Evolutionary conservation across 2,888 invertebrate genomes (phyloP).

Genomic region (Agriopis leucophaearia): DNA sequence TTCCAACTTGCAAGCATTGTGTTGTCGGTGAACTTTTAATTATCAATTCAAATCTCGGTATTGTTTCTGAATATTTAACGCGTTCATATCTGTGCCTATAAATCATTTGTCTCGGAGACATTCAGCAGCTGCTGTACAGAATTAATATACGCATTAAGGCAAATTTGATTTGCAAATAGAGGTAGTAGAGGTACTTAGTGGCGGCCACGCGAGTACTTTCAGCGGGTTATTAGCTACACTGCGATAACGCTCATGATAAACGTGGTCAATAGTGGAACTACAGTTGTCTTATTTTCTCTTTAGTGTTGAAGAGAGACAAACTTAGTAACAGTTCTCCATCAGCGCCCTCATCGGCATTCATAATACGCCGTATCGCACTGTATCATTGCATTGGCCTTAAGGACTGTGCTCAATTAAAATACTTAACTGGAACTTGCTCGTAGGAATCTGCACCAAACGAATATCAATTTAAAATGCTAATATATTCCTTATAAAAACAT

Average conservation of each 20-base stretch:
- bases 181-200: conserved; percentile 55
- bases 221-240: conserved; percentile 48
- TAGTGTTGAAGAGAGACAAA: background rate
- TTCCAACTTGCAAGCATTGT: conserved; percentile 40
- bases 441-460: conserved; percentile 59
- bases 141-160: conserved; percentile 67
- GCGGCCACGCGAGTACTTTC: conserved; percentile 62
- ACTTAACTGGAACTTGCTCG: conserved; percentile 59
- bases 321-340: background rate
- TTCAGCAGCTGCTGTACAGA: conserved; percentile 63
- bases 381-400: conserved; percentile 56
- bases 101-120: conserved; percentile 66
- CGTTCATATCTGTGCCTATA: conserved; percentile 64
- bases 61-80: conserved; percentile 62
- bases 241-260: background rate
- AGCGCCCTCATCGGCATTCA: background rate
- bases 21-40: conserved; percentile 52
- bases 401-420: conserved; percentile 62
- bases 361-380: background rate
- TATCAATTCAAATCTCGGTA: conserved; percentile 56
- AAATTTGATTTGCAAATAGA: conserved; percentile 76
- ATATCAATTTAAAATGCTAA: conserved; percentile 62
- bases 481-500: conserved; percentile 59
- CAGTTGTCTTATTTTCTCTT: background rate
- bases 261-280: background rate